A percentile compares a stretch with the other conserved stretches of the same genome.
Conservation (phyloP, 2,797 vertebrate genomes). For the Craterocephalus amniculus region DNA sequence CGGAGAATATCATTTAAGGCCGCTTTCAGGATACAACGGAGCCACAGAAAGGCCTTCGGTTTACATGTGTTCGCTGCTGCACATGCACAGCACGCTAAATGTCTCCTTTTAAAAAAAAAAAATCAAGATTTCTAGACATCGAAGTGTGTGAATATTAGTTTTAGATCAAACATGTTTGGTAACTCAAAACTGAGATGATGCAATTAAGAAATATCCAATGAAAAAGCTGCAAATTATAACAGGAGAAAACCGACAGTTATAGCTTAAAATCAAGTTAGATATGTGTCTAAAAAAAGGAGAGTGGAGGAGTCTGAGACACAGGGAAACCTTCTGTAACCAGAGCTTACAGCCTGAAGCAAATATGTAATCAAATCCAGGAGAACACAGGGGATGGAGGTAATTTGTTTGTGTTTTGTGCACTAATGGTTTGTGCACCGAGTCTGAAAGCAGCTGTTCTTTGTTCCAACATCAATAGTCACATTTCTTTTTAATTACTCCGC, state of each 20-base stretch:
- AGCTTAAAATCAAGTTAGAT: neutral
- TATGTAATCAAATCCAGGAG: neutral
- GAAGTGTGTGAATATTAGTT: neutral
- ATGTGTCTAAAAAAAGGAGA: neutral
- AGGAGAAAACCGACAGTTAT: neutral
- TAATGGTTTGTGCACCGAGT: constrained; percentile 2
- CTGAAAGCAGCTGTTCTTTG: constrained; percentile 15
- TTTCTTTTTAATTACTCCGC: constrained; percentile 8
- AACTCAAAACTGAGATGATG: neutral
- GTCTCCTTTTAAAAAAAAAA: neutral
- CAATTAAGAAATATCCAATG: neutral
- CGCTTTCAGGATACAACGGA: neutral
- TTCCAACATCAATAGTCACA: constrained; percentile 33
- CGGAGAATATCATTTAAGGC: neutral
- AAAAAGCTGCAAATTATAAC: neutral
- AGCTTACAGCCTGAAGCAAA: constrained; percentile 9
- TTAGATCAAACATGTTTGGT: neutral
- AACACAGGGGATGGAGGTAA: neutral
- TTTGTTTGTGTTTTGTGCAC: neutral
- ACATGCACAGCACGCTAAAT: neutral
- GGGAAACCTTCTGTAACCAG: neutral
- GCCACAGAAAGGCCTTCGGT: neutral
- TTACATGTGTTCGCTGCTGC: neutral
- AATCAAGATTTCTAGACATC: neutral
- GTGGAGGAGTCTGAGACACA: neutral